These are phyloP conservation scores for Serinus canaria DNA, from an alignment of 2,113 vertebrate species.

Conservation along the genomic window DNA sequence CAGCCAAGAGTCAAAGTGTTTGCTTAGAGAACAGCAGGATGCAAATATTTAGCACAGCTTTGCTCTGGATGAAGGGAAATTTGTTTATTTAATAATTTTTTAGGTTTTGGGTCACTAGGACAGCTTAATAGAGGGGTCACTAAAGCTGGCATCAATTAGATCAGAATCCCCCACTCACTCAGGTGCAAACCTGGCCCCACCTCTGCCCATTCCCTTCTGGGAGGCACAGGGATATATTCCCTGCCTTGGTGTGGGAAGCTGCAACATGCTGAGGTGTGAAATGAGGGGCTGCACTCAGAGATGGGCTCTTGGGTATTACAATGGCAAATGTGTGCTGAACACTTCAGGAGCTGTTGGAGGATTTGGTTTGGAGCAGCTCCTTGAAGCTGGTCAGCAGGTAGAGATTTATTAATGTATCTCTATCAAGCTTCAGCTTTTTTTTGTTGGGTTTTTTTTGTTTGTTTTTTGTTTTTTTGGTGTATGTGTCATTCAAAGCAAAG, in stretches of 20 bases:
- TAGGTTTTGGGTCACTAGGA: neutral
- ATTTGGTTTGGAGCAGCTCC: neutral
- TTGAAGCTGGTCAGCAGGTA: fast-evolving
- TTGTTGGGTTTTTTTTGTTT: neutral
- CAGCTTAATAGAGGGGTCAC: neutral
- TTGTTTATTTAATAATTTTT: no score
- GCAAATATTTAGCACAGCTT: neutral
- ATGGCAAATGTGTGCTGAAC: neutral
- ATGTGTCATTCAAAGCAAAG: neutral
- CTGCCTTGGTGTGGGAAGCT: neutral
- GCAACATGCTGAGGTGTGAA: neutral
- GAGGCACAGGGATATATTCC: neutral
- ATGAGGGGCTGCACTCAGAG: neutral
- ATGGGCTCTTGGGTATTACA: neutral
- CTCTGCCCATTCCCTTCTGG: neutral
- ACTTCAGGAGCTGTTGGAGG: fast-evolving
- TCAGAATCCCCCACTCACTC: neutral
- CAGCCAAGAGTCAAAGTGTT: neutral
- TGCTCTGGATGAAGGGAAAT: neutral
- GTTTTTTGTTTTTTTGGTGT: neutral
- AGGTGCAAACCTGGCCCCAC: neutral
- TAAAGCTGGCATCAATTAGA: neutral
- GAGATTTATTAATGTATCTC: neutral
- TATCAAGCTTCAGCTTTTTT: neutral
- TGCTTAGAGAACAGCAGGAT: neutral